phyloP scores from a whole-genome alignment of 2,888 invertebrate genomes.

The Synanthedon myopaeformis region DNA sequence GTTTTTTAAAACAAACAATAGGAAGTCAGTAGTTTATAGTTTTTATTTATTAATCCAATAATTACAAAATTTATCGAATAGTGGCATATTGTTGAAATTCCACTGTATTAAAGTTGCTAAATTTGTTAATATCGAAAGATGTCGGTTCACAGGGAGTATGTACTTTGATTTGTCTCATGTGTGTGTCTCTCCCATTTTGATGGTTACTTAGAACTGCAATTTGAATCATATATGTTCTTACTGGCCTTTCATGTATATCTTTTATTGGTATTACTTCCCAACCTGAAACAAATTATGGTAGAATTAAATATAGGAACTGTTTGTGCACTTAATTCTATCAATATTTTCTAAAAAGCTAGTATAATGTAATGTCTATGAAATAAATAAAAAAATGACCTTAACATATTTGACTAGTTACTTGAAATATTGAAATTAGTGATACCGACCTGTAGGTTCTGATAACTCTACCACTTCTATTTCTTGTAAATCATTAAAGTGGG shows the following conservation, averaged over 20 bases:
- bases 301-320: too few relatives aligned
- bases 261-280: slow-evolving; percentile 96
- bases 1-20: background rate
- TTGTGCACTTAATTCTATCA: too few relatives aligned
- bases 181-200: slow-evolving; percentile 98
- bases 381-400: background rate
- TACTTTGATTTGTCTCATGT: slow-evolving; percentile 96
- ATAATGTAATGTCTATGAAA: too few relatives aligned
- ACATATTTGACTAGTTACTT: background rate
- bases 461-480: slow-evolving; percentile 95
- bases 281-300: slow-evolving; percentile 62
- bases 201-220: slow-evolving; percentile 97
- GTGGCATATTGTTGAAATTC: slow-evolving; percentile 86
- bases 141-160: slow-evolving; percentile 85
- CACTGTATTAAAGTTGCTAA: slow-evolving; percentile 83
- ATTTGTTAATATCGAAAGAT: slow-evolving; percentile 75
- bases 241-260: slow-evolving; percentile 86
- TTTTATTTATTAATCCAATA: slow-evolving; percentile 3
- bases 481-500: slow-evolving; percentile 95
- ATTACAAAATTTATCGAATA: slow-evolving; percentile 71
- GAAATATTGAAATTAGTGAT: too few relatives aligned
- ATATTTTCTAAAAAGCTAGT: too few relatives aligned
- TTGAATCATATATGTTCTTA: slow-evolving; percentile 96
- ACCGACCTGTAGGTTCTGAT: slow-evolving; percentile 86
- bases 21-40: background rate